Conservation (phyloP, 1,140 invertebrate genomes). For the Zaprionus kolodkinae region DNA sequence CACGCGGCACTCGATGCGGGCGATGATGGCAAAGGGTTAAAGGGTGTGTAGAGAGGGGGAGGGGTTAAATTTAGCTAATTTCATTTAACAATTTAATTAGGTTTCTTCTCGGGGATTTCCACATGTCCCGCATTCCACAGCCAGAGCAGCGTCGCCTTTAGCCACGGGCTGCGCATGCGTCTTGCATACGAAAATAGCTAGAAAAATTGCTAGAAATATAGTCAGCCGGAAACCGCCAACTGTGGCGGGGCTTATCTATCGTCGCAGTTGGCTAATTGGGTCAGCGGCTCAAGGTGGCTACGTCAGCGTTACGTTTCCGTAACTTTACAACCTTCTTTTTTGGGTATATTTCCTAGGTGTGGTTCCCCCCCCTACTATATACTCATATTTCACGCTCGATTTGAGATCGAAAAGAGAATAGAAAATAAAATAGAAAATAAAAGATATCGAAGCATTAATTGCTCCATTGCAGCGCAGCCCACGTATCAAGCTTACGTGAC, state of each 20-base stretch:
- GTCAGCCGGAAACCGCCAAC: not conserved
- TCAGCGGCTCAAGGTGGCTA: constrained; percentile 32
- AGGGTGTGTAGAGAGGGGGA: not conserved
- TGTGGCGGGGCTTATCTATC: constrained; percentile 17
- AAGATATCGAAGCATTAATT: constrained; percentile 38
- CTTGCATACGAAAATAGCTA: constrained; percentile 26
- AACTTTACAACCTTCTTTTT: not conserved
- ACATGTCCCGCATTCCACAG: constrained; percentile 72
- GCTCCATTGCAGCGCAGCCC: constrained; percentile 24
- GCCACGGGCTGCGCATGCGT: constrained; percentile 59
- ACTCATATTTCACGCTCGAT: constrained; percentile 72
- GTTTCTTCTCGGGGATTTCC: constrained; percentile 59
- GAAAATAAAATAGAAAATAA: not conserved
- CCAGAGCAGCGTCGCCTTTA: constrained; percentile 37
- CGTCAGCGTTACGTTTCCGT: constrained; percentile 25
- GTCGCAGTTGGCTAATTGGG: constrained; percentile 33
- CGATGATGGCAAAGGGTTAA: constrained; percentile 55
- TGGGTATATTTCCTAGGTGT: constrained; percentile 14
- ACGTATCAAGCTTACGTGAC: constrained; percentile 38
- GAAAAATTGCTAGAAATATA: not conserved
- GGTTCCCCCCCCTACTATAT: no score
- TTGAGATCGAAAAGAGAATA: constrained; percentile 22
- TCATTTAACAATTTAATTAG: constrained; percentile 78
- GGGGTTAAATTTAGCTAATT: constrained; percentile 65
- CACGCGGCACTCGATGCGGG: constrained; percentile 59